A percentile compares a stretch with the other conserved stretches of the same genome.
phyloP scores from a whole-genome alignment of 2,113 vertebrate genomes.

The Oxygymnocypris stewartii region DNA sequence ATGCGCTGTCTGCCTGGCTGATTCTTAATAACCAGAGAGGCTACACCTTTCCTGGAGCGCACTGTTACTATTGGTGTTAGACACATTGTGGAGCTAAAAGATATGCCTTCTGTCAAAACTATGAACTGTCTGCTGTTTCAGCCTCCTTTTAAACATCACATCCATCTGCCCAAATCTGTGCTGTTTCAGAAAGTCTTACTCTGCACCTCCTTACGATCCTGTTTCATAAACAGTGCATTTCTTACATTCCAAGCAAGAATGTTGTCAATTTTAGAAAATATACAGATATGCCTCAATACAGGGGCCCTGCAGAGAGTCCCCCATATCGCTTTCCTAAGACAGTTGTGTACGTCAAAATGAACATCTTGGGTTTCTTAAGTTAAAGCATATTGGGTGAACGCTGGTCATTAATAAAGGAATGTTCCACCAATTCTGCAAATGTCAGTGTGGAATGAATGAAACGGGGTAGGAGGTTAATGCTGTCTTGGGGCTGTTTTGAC shows the following conservation, averaged over 20 bases:
- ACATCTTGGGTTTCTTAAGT: conserved; percentile 22
- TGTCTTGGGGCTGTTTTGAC: conserved; percentile 43
- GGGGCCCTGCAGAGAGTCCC: conserved; percentile 4
- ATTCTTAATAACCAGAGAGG: background rate
- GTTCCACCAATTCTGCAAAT: conserved; percentile 35
- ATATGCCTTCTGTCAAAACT: conserved; percentile 41
- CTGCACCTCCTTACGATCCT: conserved; percentile 24
- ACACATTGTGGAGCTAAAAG: conserved; percentile 32
- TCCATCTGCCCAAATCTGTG: conserved; percentile 22
- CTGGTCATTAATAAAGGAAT: conserved; percentile 39
- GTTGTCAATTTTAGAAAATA: conserved; percentile 43
- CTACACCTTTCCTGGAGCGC: background rate
- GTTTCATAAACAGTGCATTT: conserved; percentile 46
- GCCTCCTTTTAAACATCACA: conserved; percentile 38
- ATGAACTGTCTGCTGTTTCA: conserved; percentile 34
- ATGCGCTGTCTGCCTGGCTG: conserved; percentile 14
- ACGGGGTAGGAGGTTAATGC: conserved; percentile 34
- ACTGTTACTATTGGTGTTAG: conserved; percentile 34
- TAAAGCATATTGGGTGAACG: conserved; percentile 2
- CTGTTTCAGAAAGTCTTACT: conserved; percentile 29
- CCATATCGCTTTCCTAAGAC: conserved; percentile 17
- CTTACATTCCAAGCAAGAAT: conserved; percentile 39
- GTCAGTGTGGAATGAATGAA: conserved; percentile 39
- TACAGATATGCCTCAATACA: conserved; percentile 37
- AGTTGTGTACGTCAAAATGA: background rate